A percentile compares a stretch with the other conserved stretches of the same genome.
These are phyloP conservation scores for Antheraea yamamai DNA, from an alignment of 2,888 invertebrate species.

Conservation along the genomic window DNA sequence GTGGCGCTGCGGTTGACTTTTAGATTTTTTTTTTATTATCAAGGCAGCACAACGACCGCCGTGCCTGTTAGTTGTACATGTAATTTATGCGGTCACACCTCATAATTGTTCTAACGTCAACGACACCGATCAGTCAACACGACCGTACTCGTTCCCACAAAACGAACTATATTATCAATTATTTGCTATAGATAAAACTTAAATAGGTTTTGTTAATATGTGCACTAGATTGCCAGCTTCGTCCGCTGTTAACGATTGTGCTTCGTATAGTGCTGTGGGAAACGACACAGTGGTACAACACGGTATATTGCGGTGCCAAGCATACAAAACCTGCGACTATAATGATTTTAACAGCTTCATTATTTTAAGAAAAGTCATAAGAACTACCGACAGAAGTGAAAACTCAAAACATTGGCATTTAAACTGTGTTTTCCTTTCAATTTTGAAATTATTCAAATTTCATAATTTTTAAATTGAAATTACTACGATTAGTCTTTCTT, in stretches of 20 bases:
- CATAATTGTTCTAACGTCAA: constrained; percentile 11
- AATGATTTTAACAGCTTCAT: neutral
- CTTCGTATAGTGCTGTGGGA: neutral
- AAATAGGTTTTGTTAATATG: constrained; percentile 44
- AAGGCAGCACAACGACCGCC: too few relatives aligned
- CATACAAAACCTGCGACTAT: neutral
- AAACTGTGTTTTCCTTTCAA: too few relatives aligned
- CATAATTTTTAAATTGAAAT: too few relatives aligned
- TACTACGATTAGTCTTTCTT: too few relatives aligned
- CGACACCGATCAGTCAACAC: constrained; percentile 12
- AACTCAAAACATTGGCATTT: too few relatives aligned
- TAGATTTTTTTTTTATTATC: too few relatives aligned
- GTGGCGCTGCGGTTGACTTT: too few relatives aligned
- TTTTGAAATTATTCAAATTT: too few relatives aligned
- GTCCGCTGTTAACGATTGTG: constrained; percentile 14
- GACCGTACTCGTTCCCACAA: constrained; percentile 26
- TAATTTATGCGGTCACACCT: constrained; percentile 9
- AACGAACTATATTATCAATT: constrained; percentile 26
- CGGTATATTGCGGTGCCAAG: neutral
- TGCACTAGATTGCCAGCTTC: constrained; percentile 37
- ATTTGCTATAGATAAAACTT: constrained; percentile 42
- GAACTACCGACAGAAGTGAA: too few relatives aligned
- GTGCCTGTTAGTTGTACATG: neutral
- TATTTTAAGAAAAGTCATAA: too few relatives aligned
- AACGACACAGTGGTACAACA: neutral